Percentiles rank a stretch among this genome's conserved stretches.
Conservation (phyloP, 2,888 invertebrate genomes). For the Tetramorium bicarinatum region DNA sequence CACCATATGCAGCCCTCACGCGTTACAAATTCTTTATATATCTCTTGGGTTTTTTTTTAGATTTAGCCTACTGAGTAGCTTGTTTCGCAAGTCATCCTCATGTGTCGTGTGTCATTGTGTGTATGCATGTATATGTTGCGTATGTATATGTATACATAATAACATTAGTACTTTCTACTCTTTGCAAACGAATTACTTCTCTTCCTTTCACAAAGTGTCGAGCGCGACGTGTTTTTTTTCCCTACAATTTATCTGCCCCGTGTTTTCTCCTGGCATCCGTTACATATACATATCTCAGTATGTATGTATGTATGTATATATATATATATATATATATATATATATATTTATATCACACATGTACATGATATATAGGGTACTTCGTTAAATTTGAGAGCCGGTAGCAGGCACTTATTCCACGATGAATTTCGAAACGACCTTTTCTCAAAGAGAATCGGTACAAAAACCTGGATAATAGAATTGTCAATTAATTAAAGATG, state of each 20-base stretch:
- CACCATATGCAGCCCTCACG: constrained; percentile 70
- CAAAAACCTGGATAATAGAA: background rate
- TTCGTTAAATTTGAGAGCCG: constrained; percentile 26
- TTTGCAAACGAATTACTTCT: constrained; percentile 77
- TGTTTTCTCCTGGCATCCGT: constrained; percentile 55
- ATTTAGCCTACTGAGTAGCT: constrained; percentile 64
- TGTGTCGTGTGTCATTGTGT: background rate
- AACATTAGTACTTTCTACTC: constrained; percentile 75
- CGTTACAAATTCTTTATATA: constrained; percentile 53
- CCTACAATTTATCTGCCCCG: constrained; percentile 59
- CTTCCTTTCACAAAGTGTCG: constrained; percentile 55
- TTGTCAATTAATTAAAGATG: background rate
- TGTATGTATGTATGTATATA: constrained; percentile 49
- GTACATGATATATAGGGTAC: constrained; percentile 43
- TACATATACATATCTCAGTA: constrained; percentile 46
- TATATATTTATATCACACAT: constrained; percentile 69
- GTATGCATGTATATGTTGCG: constrained; percentile 26
- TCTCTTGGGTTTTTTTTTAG: constrained; percentile 38
- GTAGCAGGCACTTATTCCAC: constrained; percentile 30
- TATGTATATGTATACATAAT: constrained; percentile 56
- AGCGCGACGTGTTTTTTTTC: constrained; percentile 61
- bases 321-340: constrained; percentile 71
- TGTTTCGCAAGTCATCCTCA: constrained; percentile 62
- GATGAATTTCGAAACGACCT: constrained; percentile 7
- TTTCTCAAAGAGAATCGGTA: background rate